Conservation (phyloP, 2,113 vertebrate species). For the Crotophaga sulcirostris region DNA sequence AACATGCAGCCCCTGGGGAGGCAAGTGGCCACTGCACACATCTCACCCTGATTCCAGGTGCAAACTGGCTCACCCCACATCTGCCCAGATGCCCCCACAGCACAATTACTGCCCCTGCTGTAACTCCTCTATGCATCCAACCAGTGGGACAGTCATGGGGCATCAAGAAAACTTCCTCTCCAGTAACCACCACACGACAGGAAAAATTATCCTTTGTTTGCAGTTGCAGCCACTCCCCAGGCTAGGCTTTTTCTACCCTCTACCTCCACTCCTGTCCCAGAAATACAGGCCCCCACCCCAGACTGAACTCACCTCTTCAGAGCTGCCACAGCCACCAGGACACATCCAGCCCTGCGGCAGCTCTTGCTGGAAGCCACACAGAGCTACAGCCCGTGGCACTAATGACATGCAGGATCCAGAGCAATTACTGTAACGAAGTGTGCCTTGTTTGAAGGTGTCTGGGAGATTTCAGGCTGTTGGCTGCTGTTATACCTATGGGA, state of each 20-base stretch:
- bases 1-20: fast-evolving
- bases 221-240: neutral
- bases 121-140: neutral
- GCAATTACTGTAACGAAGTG: neutral
- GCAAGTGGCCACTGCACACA: neutral
- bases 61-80: neutral
- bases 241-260: neutral
- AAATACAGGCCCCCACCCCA: neutral
- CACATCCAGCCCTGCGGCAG: neutral
- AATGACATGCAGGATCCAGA: fast-evolving
- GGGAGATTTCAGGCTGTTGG: neutral
- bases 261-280: neutral
- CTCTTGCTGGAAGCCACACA: fast-evolving
- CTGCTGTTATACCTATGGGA: neutral
- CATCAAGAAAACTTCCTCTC: neutral
- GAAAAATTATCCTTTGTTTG: neutral
- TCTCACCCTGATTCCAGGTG: neutral
- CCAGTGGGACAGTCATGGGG: fast-evolving
- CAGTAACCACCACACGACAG: neutral
- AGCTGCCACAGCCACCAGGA: too few species aligned
- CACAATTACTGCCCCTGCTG: neutral
- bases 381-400: fast-evolving
- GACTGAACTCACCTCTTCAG: neutral
- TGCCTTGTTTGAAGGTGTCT: neutral
- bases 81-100: neutral